phyloP scores from a whole-genome alignment of 2,113 vertebrate species.

The Anguilla rostrata region DNA sequence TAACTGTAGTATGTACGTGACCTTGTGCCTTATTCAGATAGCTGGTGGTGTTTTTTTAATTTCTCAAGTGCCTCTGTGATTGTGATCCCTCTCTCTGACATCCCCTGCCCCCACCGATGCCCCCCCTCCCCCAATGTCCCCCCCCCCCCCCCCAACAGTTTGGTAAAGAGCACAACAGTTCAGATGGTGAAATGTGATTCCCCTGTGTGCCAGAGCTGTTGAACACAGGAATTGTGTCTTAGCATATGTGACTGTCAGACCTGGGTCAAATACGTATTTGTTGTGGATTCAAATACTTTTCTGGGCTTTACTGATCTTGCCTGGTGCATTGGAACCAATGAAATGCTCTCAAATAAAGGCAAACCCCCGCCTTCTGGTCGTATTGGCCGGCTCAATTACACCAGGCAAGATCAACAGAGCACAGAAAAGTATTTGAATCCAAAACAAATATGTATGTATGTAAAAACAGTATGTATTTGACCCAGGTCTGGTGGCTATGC shows the following conservation, averaged over 20 bases:
- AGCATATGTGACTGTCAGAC: too few relatives aligned
- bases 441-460: too few relatives aligned
- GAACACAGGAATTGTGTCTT: background rate
- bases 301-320: too few relatives aligned
- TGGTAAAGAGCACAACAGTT: background rate
- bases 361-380: too few relatives aligned
- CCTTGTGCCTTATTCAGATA: conserved; percentile 45
- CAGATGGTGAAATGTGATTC: background rate
- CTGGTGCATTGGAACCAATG: too few relatives aligned
- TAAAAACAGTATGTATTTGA: too few relatives aligned
- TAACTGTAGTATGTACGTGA: conserved; percentile 41
- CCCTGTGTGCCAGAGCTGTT: background rate
- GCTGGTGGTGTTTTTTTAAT: conserved; percentile 33
- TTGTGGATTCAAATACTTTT: too few relatives aligned
- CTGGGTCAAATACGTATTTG: too few relatives aligned
- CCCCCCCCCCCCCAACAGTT: background rate
- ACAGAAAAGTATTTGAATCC: too few relatives aligned
- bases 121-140: background rate
- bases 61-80: conserved; percentile 55
- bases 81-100: background rate
- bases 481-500: background rate
- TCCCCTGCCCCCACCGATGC: background rate
- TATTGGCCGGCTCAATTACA: too few relatives aligned
- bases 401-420: too few relatives aligned
- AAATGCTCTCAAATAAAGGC: too few relatives aligned